Conservation (phyloP, 2,113 vertebrate genomes). For the Micronisus gabar region DNA sequence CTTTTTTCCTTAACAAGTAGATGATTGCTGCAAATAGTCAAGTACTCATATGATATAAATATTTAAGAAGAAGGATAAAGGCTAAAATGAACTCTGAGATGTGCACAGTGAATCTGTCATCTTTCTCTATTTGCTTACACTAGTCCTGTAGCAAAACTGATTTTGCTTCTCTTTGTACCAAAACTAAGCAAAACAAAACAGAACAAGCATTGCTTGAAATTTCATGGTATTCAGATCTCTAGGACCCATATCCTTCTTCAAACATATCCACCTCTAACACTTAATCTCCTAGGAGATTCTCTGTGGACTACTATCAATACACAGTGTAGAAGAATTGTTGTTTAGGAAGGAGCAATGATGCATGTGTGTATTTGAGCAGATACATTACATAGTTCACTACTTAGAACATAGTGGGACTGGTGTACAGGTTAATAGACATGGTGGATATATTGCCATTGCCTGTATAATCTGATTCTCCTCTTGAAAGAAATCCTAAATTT, state of each 20-base stretch:
- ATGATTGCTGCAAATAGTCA: background rate
- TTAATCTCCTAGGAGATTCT: background rate
- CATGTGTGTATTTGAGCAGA: background rate
- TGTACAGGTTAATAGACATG: background rate
- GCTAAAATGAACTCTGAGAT: background rate
- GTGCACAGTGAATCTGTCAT: background rate
- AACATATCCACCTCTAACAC: background rate
- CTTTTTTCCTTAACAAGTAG: background rate
- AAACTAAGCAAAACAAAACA: background rate
- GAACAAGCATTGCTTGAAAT: background rate
- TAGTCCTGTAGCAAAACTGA: background rate
- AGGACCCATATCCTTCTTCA: background rate
- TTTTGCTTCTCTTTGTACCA: background rate
- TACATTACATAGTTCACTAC: background rate
- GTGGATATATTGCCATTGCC: background rate
- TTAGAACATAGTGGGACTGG: background rate
- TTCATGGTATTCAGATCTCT: background rate
- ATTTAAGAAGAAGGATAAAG: background rate
- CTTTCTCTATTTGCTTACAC: background rate
- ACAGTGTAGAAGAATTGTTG: background rate
- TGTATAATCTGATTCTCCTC: background rate
- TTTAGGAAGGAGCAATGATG: background rate
- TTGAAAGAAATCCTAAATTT: background rate
- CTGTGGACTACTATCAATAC: background rate
- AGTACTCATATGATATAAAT: background rate